Evolutionary conservation across 2,888 invertebrate species (phyloP).

Genomic region (Halocaridina rubra): DNA sequence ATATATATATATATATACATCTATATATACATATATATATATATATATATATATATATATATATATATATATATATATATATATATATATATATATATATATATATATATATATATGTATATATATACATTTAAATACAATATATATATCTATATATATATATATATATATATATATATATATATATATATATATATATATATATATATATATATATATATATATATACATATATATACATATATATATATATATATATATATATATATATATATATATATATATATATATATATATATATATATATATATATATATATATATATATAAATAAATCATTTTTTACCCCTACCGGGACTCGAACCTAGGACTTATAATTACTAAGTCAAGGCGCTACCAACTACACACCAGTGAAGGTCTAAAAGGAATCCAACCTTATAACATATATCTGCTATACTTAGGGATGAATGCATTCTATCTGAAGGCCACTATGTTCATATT

Average conservation of each 20-base stretch:
- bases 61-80: neutral
- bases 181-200: neutral
- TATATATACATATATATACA: neutral
- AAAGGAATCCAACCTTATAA: no score
- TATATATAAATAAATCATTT: neutral
- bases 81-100: neutral
- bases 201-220: neutral
- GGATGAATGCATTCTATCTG: no score
- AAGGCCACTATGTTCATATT: no score
- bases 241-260: neutral
- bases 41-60: neutral
- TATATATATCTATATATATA: neutral
- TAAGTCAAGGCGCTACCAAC: no score
- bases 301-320: neutral
- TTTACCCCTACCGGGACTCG: no score
- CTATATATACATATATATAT: neutral
- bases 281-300: neutral
- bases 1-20: neutral
- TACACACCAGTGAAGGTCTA: no score
- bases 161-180: neutral
- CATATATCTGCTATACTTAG: no score
- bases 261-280: neutral
- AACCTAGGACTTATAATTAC: no score
- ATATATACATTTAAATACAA: neutral
- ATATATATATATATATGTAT: neutral